A percentile compares a stretch with the other conserved stretches of the same genome.
Evolutionary conservation across 1,140 invertebrate species (phyloP).

Genomic region (Aricia agestis): DNA sequence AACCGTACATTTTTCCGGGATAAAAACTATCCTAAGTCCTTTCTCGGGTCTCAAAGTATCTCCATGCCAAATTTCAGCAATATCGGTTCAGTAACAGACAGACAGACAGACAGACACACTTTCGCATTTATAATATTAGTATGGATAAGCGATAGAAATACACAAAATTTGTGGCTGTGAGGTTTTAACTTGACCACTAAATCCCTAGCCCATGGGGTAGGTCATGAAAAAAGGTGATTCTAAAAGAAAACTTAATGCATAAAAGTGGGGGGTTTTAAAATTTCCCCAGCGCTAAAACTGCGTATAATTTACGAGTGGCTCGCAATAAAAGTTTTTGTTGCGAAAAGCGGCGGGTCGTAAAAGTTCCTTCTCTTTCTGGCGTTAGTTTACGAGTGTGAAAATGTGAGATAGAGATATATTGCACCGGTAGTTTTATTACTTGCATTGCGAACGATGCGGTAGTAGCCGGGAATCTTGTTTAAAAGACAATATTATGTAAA

Average conservation of each 20-base stretch:
- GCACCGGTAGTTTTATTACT: slow-evolving; percentile 59
- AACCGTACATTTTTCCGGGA: too few species aligned
- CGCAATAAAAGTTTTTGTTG: slow-evolving; percentile 67
- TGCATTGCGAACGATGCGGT: slow-evolving; percentile 35
- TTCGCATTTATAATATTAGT: too few species aligned
- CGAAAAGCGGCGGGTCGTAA: slow-evolving; percentile 56
- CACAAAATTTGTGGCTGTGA: not conserved
- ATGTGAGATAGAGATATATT: slow-evolving; percentile 56
- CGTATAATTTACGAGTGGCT: slow-evolving; percentile 64
- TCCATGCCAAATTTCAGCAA: too few species aligned
- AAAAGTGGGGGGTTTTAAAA: slow-evolving; percentile 34
- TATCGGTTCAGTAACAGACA: too few species aligned
- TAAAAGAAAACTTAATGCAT: slow-evolving; percentile 25
- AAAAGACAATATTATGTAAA: slow-evolving; percentile 33
- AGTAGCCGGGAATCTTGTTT: slow-evolving; percentile 31
- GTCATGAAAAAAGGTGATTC: not conserved
- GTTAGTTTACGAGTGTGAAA: slow-evolving; percentile 54
- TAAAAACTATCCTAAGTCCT: too few species aligned
- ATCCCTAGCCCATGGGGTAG: not conserved
- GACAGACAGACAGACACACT: too few species aligned
- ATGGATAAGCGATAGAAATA: not conserved
- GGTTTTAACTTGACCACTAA: not conserved
- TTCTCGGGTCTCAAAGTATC: too few species aligned
- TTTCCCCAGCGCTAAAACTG: slow-evolving; percentile 48
- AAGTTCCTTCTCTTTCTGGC: slow-evolving; percentile 51